Conservation (phyloP, 2,797 vertebrate species). For the Margarornis squamiger region DNA sequence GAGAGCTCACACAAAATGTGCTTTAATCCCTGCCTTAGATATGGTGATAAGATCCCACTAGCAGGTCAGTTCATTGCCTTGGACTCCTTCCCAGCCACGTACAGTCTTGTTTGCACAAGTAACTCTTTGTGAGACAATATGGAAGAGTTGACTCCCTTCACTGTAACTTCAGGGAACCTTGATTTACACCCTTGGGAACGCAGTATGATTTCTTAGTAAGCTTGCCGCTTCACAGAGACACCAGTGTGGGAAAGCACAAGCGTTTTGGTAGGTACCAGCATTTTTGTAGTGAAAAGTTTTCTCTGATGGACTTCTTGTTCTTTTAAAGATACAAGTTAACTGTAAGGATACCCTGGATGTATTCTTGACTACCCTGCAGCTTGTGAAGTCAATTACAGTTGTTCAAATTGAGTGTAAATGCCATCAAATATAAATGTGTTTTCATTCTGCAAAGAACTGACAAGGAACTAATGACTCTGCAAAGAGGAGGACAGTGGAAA, state of each 20-base stretch:
- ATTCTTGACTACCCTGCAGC: neutral
- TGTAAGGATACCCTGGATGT: neutral
- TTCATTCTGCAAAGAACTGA: conserved; percentile 16
- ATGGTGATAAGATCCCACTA: neutral
- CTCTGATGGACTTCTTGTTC: neutral
- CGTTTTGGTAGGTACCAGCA: neutral
- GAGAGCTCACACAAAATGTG: neutral
- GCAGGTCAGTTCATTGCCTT: neutral
- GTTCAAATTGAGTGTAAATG: conserved; percentile 20
- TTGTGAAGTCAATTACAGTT: conserved; percentile 17
- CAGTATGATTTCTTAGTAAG: neutral
- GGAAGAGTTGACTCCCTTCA: neutral
- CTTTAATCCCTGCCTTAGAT: neutral
- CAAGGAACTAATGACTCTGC: neutral
- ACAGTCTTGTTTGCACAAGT: neutral
- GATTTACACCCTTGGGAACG: neutral
- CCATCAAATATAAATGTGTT: neutral
- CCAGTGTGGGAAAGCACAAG: neutral
- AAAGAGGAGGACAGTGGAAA: conserved; percentile 35
- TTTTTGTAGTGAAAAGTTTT: neutral
- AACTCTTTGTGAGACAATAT: neutral
- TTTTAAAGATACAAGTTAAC: neutral
- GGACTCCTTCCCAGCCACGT: neutral
- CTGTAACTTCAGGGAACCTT: neutral
- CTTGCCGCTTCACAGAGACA: neutral